phyloP scores from a whole-genome alignment of 2,797 vertebrate species.

The Myiotriccus ornatus region DNA sequence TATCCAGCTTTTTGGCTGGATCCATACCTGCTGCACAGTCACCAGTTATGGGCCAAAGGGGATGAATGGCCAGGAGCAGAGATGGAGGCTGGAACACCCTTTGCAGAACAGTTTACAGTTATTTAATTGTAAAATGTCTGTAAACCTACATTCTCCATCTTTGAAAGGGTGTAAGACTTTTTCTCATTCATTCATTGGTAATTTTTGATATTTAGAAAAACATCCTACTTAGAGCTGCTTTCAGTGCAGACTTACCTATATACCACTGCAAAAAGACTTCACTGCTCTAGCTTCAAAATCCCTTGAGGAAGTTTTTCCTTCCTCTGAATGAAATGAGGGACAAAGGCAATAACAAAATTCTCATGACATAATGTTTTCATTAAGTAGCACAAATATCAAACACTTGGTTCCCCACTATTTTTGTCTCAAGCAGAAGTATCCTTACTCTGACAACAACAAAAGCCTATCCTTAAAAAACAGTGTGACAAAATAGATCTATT shows the following conservation, averaged over 20 bases:
- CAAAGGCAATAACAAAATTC: slow-evolving; percentile 5
- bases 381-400: slow-evolving; percentile 10
- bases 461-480: neutral
- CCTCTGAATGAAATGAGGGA: slow-evolving; percentile 10
- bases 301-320: neutral
- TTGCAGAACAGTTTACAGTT: neutral
- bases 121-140: neutral
- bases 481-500: neutral
- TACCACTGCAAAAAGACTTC: neutral
- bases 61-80: neutral
- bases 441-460: neutral
- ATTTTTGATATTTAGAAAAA: neutral
- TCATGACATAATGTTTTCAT: slow-evolving; percentile 27
- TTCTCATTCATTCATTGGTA: neutral
- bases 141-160: neutral
- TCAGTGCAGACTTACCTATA: neutral
- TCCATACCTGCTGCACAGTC: neutral
- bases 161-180: neutral
- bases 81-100: neutral
- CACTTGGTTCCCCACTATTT: neutral
- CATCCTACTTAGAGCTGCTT: neutral
- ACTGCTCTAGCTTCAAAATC: neutral
- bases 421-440: neutral
- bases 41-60: neutral
- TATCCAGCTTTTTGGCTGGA: neutral